Conservation (phyloP, 2,113 vertebrate species). For the Tetraodon nigroviridis region DNA sequence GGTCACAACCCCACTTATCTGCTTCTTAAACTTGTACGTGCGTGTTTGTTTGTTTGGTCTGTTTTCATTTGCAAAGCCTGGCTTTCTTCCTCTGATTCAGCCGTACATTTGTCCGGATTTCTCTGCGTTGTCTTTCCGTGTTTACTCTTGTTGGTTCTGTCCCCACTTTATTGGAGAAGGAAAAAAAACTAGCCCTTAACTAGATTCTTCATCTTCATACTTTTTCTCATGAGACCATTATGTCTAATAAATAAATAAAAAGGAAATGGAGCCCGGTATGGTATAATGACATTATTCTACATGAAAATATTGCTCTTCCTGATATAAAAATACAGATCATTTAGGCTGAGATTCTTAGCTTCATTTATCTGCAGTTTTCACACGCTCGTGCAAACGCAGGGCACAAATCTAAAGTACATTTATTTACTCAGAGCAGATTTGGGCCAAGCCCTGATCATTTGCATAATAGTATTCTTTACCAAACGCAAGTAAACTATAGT, state of each 20-base stretch:
- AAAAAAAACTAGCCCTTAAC: not conserved
- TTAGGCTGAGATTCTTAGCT: slow-evolving; percentile 48
- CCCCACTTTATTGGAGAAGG: slow-evolving; percentile 12
- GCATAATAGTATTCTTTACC: slow-evolving; percentile 72
- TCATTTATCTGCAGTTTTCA: slow-evolving; percentile 40
- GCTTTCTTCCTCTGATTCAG: slow-evolving; percentile 49
- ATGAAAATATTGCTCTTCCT: slow-evolving; percentile 29
- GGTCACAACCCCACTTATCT: slow-evolving; percentile 71
- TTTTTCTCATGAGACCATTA: not conserved
- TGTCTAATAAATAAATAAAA: not conserved
- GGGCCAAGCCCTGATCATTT: slow-evolving; percentile 69
- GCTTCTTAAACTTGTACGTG: slow-evolving; percentile 55
- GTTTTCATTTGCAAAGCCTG: slow-evolving; percentile 49
- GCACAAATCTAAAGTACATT: slow-evolving; percentile 70
- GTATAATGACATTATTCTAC: not conserved
- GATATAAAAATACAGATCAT: slow-evolving; percentile 51
- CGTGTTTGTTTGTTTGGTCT: slow-evolving; percentile 61
- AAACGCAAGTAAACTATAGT: slow-evolving; percentile 64
- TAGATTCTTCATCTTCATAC: slow-evolving; percentile 2
- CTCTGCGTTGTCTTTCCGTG: slow-evolving; percentile 27
- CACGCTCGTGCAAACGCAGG: slow-evolving; percentile 48
- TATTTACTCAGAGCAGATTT: slow-evolving; percentile 73
- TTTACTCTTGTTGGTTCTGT: slow-evolving; percentile 27
- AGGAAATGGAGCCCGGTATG: not conserved
- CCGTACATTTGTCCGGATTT: slow-evolving; percentile 59